Evolutionary conservation across 2,797 vertebrate genomes (phyloP).

Genomic region (Rhabdophis nuchalis): DNA sequence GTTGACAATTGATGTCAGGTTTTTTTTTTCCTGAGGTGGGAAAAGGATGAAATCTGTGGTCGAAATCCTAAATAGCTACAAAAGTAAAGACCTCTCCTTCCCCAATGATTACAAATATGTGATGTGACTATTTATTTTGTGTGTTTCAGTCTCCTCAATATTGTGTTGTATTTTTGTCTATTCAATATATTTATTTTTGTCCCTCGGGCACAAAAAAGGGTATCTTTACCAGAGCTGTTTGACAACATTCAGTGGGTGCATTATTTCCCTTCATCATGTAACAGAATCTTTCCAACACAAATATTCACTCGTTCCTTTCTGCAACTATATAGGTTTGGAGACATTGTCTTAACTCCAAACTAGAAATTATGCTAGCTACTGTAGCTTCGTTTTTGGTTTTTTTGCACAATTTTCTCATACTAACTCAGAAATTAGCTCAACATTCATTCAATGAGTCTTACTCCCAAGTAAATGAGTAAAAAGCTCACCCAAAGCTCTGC

Average conservation of each 20-base stretch:
- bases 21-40: not conserved
- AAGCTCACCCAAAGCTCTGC: not conserved
- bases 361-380: not conserved
- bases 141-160: not conserved
- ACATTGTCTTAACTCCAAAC: not conserved
- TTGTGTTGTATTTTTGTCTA: not conserved
- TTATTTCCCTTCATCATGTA: not conserved
- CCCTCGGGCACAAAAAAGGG: not conserved
- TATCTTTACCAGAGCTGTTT: not conserved
- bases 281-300: not conserved
- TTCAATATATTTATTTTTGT: not conserved
- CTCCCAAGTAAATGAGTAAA: not conserved
- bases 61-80: not conserved
- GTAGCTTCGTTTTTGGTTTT: not conserved
- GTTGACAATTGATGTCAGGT: not conserved
- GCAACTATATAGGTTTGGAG: not conserved
- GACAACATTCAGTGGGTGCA: not conserved
- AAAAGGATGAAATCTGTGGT: not conserved
- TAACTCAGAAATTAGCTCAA: not conserved
- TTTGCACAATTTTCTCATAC: not conserved
- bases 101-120: not conserved
- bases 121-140: not conserved
- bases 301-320: not conserved
- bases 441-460: not conserved
- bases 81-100: not conserved